A percentile compares a stretch with the other conserved stretches of the same genome.
Evolutionary conservation across 2,113 vertebrate species (phyloP).

Genomic region (Hemichromis elongatus): DNA sequence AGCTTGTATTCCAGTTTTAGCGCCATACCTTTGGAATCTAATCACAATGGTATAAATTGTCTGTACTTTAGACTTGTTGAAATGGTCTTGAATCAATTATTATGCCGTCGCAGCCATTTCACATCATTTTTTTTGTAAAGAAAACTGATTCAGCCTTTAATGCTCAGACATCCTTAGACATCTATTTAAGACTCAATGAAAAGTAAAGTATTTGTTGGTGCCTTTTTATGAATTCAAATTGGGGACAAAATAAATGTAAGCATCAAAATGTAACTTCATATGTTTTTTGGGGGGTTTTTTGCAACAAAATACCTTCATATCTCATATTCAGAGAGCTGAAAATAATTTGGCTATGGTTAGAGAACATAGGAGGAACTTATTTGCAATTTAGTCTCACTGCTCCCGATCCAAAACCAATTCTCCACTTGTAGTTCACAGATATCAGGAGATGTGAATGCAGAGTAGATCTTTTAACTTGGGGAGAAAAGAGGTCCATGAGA

Average conservation of each 20-base stretch:
- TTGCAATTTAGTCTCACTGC: slow-evolving; percentile 4
- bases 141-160: not conserved
- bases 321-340: not conserved
- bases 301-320: not conserved
- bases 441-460: slow-evolving; percentile 14
- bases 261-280: not conserved
- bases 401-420: slow-evolving; percentile 4
- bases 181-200: not conserved
- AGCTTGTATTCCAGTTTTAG: not conserved
- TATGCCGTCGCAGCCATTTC: not conserved
- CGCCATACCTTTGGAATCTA: not conserved
- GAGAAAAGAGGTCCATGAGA: slow-evolving; percentile 29
- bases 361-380: not conserved
- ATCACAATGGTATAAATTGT: not conserved
- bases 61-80: not conserved
- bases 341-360: not conserved
- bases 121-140: not conserved
- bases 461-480: slow-evolving; percentile 27
- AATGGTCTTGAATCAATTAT: not conserved
- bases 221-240: not conserved
- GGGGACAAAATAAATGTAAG: not conserved
- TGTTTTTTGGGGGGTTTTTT: not conserved
- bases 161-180: not conserved
- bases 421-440: slow-evolving; percentile 18
- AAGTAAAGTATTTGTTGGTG: not conserved